Conservation (phyloP, 2,888 invertebrate genomes). For the Limnephilus marmoratus region DNA sequence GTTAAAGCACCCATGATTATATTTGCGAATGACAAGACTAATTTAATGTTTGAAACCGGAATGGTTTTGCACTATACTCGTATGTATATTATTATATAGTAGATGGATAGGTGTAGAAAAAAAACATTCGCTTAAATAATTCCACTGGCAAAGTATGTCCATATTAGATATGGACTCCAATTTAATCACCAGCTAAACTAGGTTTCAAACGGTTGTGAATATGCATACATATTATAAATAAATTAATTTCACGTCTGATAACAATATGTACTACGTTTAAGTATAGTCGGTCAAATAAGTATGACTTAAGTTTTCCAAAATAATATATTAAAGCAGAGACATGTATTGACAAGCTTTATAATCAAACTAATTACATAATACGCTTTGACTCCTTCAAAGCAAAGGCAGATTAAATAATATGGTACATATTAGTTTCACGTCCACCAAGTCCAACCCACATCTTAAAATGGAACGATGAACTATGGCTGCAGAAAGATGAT, state of each 20-base stretch:
- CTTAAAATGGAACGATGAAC: background rate
- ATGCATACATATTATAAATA: background rate
- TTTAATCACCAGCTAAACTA: background rate
- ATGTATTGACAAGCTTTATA: background rate
- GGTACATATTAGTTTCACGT: background rate
- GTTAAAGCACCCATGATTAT: too few relatives aligned
- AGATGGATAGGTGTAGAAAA: background rate
- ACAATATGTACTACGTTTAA: background rate
- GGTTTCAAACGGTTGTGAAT: background rate
- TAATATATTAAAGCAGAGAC: background rate
- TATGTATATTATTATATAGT: background rate
- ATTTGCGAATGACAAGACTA: background rate
- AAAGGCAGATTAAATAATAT: background rate
- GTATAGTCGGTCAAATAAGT: background rate
- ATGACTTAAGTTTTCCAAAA: background rate
- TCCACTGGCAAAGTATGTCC: background rate
- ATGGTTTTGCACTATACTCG: background rate
- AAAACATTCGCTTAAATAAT: background rate
- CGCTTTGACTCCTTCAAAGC: background rate
- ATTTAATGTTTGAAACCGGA: background rate
- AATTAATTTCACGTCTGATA: background rate
- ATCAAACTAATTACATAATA: background rate
- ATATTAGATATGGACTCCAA: background rate
- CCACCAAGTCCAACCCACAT: background rate
- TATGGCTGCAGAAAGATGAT: background rate